Evolutionary conservation across 2,113 vertebrate species (phyloP).

Genomic region (Platysternon megacephalum): DNA sequence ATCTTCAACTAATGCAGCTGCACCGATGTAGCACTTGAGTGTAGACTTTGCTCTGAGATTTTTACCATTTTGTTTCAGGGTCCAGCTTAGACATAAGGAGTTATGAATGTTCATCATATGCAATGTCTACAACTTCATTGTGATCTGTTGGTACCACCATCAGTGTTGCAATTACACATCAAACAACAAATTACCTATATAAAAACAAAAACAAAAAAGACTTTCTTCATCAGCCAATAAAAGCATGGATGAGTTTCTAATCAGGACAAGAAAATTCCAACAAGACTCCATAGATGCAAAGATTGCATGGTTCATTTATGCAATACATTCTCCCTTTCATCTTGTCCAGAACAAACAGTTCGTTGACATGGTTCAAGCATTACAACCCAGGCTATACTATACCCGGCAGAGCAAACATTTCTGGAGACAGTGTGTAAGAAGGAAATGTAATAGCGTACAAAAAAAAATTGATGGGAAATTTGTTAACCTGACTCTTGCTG

Average conservation of each 20-base stretch:
- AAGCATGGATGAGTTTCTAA: neutral
- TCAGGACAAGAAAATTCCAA: neutral
- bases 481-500: neutral
- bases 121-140: neutral
- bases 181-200: neutral
- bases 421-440: neutral
- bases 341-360: neutral
- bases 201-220: no score
- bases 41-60: neutral
- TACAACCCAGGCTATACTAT: neutral
- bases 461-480: neutral
- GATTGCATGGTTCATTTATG: neutral
- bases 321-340: neutral
- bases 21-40: no score
- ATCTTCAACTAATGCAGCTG: no score
- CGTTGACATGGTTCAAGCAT: neutral
- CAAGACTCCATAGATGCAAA: neutral
- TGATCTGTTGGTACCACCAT: neutral
- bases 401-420: neutral
- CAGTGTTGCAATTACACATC: neutral
- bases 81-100: neutral
- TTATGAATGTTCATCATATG: neutral
- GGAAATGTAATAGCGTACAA: neutral
- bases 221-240: neutral
- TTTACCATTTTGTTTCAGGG: neutral